A percentile compares a stretch with the other conserved stretches of the same genome.
Conservation (phyloP, 2,797 vertebrate species). For the Acanthurus leucopareius region DNA sequence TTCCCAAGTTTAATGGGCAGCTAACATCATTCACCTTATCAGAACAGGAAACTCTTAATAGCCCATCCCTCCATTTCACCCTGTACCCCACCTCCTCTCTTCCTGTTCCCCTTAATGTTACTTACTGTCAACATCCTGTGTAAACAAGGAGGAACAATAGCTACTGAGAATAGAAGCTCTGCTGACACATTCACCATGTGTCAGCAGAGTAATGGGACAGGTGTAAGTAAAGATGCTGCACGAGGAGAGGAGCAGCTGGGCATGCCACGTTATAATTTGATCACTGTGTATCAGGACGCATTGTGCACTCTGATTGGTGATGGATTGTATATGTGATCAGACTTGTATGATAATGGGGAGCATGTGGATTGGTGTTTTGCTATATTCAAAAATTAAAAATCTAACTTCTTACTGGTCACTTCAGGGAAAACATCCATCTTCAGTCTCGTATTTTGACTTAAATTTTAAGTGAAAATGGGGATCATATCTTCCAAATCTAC, state of each 20-base stretch:
- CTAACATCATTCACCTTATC: constrained; percentile 29
- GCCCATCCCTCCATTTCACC: constrained; percentile 4
- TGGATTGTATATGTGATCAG: constrained; percentile 8
- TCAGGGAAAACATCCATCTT: no score
- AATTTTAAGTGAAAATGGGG: neutral
- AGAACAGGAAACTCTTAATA: constrained; percentile 54
- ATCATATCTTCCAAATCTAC: neutral
- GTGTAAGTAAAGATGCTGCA: constrained; percentile 56
- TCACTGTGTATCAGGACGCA: constrained; percentile 48
- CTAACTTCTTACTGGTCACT: no score
- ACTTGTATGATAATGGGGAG: constrained; percentile 23
- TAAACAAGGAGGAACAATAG: constrained; percentile 62
- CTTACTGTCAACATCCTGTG: constrained; percentile 64
- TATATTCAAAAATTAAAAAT: neutral
- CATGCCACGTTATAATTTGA: constrained; percentile 53
- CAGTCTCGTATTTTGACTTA: neutral
- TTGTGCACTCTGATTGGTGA: constrained; percentile 20
- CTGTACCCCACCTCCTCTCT: neutral
- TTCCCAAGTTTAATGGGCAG: neutral
- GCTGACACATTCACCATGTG: constrained; percentile 56
- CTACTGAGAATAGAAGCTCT: constrained; percentile 68
- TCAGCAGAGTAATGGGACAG: constrained; percentile 65
- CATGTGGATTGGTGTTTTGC: constrained; percentile 9
- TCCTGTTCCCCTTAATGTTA: constrained; percentile 48
- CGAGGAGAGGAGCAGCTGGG: constrained; percentile 69